phyloP scores from a whole-genome alignment of 1,140 invertebrate genomes.

The Caenorhabditis briggsae region DNA sequence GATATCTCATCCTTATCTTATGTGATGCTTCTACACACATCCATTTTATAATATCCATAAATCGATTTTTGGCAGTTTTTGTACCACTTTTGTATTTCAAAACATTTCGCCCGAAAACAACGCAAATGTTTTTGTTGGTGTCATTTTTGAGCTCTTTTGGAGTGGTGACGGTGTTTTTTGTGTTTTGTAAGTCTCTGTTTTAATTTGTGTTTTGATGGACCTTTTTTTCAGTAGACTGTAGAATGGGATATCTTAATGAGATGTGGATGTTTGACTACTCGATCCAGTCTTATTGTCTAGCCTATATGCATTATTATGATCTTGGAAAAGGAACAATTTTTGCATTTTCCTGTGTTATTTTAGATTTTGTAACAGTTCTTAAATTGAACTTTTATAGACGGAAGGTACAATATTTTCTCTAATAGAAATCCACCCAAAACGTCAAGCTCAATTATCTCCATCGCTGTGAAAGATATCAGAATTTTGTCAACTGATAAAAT shows the following conservation, averaged over 20 bases:
- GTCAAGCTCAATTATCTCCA: neutral
- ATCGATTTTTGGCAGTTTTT: neutral
- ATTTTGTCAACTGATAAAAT: neutral
- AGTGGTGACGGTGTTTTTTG: neutral
- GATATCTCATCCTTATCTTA: neutral
- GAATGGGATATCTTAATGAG: neutral
- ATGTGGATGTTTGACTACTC: slow-evolving; percentile 5
- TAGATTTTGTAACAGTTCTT: neutral
- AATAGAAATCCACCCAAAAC: too few relatives aligned
- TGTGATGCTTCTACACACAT: neutral
- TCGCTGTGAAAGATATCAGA: neutral
- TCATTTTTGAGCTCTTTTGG: neutral
- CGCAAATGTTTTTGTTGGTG: neutral
- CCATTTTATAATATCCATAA: slow-evolving; percentile 5
- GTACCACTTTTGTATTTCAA: neutral
- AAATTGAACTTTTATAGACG: neutral
- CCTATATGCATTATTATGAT: neutral
- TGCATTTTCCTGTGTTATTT: neutral
- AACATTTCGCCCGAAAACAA: neutral
- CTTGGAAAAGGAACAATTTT: neutral
- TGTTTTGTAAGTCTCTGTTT: neutral
- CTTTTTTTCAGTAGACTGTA: neutral
- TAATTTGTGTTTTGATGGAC: neutral
- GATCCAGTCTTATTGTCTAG: neutral
- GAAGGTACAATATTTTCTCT: neutral